Evolutionary conservation across 2,888 invertebrate genomes (phyloP).

Genomic region (Antheraea yamamai): DNA sequence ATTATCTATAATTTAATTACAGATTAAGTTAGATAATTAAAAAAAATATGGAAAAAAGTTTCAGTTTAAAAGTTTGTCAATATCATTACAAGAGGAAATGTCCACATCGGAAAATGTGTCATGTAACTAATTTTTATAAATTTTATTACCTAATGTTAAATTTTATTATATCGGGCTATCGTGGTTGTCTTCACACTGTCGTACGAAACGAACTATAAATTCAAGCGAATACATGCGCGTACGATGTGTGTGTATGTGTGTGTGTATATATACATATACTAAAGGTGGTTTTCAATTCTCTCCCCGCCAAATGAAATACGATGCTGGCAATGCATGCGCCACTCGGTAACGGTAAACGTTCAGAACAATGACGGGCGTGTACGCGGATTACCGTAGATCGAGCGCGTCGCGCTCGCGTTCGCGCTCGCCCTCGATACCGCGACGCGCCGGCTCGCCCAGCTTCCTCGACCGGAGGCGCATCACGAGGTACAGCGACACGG

Average conservation of each 20-base stretch:
- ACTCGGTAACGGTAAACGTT: slow-evolving; percentile 33
- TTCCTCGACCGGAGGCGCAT: slow-evolving; percentile 96
- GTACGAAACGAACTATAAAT: background rate
- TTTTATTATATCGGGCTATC: too few relatives aligned
- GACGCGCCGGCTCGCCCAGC: slow-evolving; percentile 96
- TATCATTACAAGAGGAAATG: too few relatives aligned
- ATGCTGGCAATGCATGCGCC: slow-evolving; percentile 36
- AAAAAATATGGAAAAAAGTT: too few relatives aligned
- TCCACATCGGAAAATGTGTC: too few relatives aligned
- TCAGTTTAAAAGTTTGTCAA: too few relatives aligned
- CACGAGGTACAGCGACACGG: slow-evolving; percentile 88
- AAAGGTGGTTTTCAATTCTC: slow-evolving; percentile 5
- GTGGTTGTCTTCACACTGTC: too few relatives aligned
- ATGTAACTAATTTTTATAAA: too few relatives aligned
- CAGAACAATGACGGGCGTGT: slow-evolving; percentile 80
- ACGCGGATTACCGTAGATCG: slow-evolving; percentile 80
- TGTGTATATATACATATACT: background rate
- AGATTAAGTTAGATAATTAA: too few relatives aligned
- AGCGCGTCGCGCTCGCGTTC: slow-evolving; percentile 76
- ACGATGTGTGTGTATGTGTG: background rate
- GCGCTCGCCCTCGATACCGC: slow-evolving; percentile 94
- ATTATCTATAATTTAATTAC: too few relatives aligned
- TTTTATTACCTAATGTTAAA: too few relatives aligned
- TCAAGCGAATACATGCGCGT: background rate
- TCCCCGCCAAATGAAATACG: slow-evolving; percentile 25